phyloP scores from a whole-genome alignment of 2,888 invertebrate species.

The Cremastobaeus sp. region DNA sequence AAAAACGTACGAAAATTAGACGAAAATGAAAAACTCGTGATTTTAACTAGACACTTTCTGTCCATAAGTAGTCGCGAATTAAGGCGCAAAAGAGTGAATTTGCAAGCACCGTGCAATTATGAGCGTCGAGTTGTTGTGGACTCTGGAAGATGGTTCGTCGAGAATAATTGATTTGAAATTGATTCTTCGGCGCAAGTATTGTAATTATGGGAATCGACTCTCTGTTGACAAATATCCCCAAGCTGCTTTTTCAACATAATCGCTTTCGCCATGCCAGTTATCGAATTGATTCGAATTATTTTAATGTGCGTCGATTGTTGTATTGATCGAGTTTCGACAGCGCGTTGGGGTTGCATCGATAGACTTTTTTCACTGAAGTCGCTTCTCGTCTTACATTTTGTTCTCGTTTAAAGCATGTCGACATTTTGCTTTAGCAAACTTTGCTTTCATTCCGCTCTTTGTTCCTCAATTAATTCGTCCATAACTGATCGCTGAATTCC shows the following conservation, averaged over 20 bases:
- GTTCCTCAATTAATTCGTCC: slow-evolving; percentile 32
- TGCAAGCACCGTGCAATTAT: slow-evolving; percentile 11
- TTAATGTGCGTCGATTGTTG: slow-evolving; percentile 39
- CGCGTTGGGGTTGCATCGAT: slow-evolving; percentile 29
- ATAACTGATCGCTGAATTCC: slow-evolving; percentile 18
- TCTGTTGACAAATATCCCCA: slow-evolving; percentile 32
- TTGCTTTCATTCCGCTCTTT: slow-evolving; percentile 28
- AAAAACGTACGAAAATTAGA: no score
- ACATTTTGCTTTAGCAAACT: slow-evolving; percentile 14
- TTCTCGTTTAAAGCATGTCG: slow-evolving; percentile 19
- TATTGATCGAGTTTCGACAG: slow-evolving; percentile 42
- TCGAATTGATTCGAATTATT: slow-evolving; percentile 40
- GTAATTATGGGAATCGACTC: slow-evolving; percentile 34
- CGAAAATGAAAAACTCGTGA: no score
- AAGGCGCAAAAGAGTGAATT: slow-evolving; percentile 13
- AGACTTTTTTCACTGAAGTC: slow-evolving; percentile 32
- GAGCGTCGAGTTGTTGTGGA: neutral
- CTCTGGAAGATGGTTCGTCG: slow-evolving; percentile 37
- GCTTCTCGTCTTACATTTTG: slow-evolving; percentile 44
- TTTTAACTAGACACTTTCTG: neutral
- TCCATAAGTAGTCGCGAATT: slow-evolving; percentile 15
- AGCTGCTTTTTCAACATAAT: slow-evolving; percentile 35
- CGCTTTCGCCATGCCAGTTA: slow-evolving; percentile 39
- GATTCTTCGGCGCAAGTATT: slow-evolving; percentile 27
- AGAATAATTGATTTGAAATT: slow-evolving; percentile 38